phyloP scores from a whole-genome alignment of 2,797 vertebrate genomes.

The Pipistrellus pygmaeus region DNA sequence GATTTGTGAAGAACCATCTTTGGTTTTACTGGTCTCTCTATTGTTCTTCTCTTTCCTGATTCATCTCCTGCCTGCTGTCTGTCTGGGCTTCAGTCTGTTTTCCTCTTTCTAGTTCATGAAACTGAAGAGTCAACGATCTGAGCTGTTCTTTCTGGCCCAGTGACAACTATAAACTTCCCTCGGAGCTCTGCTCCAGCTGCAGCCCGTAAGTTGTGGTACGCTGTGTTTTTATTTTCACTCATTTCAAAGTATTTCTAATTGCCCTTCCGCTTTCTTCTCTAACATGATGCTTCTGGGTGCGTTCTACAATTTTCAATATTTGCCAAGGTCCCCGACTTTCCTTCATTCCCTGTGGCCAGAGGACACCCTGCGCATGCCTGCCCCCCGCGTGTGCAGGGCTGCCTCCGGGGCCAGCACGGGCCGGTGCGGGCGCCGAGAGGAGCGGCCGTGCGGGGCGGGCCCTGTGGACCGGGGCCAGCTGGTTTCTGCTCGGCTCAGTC shows the following conservation, averaged over 20 bases:
- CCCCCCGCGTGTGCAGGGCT: no score
- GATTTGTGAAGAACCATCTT: not conserved
- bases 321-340: not conserved
- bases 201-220: accelerated
- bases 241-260: not conserved
- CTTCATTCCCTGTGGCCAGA: not conserved
- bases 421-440: not conserved
- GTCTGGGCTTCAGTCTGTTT: not conserved
- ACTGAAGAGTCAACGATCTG: accelerated
- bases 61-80: not conserved
- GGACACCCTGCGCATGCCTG: accelerated
- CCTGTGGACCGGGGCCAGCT: accelerated
- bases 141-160: not conserved
- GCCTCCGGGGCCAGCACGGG: no score
- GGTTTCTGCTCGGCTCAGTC: not conserved
- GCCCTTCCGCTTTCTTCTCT: not conserved
- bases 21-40: not conserved
- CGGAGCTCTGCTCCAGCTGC: accelerated
- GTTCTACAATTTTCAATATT: not conserved
- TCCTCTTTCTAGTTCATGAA: not conserved
- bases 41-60: not conserved
- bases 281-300: accelerated
- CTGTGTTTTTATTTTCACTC: not conserved
- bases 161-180: accelerated
- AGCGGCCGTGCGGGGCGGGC: accelerated